A percentile compares a stretch with the other conserved stretches of the same genome.
These are phyloP conservation scores for Lasioglossum zephyrum DNA, from an alignment of 2,888 invertebrate species.

Conservation along the genomic window DNA sequence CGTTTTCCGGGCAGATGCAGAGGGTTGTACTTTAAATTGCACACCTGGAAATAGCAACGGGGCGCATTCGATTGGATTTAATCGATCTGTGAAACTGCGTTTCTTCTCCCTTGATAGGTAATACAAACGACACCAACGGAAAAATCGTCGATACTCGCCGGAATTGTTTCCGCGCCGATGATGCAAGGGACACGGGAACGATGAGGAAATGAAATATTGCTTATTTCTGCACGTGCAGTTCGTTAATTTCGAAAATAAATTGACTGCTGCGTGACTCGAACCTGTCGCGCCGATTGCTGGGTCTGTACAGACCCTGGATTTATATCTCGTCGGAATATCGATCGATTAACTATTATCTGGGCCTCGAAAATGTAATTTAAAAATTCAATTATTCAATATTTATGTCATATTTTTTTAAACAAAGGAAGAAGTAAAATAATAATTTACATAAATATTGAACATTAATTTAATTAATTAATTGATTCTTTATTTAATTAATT, in stretches of 20 bases:
- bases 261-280: not conserved
- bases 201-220: slow-evolving; percentile 5
- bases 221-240: not conserved
- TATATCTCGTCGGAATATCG: not conserved
- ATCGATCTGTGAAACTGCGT: slow-evolving; percentile 46
- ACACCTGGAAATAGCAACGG: slow-evolving; percentile 30
- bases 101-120: slow-evolving; percentile 38
- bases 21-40: slow-evolving; percentile 23
- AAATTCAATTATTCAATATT: no score
- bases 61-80: slow-evolving; percentile 49
- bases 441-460: no score
- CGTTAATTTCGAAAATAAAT: not conserved
- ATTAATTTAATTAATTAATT: no score
- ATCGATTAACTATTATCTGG: not conserved
- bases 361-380: no score
- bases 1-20: slow-evolving; percentile 49
- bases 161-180: slow-evolving; percentile 46
- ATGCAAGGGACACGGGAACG: slow-evolving; percentile 36
- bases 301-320: not conserved
- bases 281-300: not conserved
- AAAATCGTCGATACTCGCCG: slow-evolving; percentile 49
- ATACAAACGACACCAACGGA: slow-evolving; percentile 46
- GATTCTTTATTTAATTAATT: no score
- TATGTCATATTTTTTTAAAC: no score
- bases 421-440: no score